phyloP scores from a whole-genome alignment of 2,797 vertebrate genomes.

The Sternotherus odoratus region DNA sequence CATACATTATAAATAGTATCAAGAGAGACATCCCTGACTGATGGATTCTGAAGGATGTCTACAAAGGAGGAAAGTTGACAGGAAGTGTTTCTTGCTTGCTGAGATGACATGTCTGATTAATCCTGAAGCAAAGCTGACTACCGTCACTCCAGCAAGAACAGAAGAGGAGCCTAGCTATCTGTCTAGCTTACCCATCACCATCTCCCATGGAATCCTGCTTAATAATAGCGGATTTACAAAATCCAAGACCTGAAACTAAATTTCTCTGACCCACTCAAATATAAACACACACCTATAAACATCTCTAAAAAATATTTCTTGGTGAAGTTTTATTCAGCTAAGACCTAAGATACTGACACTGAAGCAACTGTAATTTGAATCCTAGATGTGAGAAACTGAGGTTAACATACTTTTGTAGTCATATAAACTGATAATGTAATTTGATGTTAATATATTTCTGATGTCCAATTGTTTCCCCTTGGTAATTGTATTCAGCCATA shows the following conservation, averaged over 20 bases:
- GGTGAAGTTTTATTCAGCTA: conserved; percentile 22
- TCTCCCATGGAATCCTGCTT: neutral
- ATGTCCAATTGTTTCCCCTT: neutral
- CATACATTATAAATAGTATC: neutral
- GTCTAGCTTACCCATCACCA: neutral
- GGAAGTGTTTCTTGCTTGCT: neutral
- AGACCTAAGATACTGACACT: conserved; percentile 7
- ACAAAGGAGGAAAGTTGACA: neutral
- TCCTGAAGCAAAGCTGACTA: neutral
- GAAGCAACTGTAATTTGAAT: neutral
- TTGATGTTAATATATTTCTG: neutral
- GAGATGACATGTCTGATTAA: neutral
- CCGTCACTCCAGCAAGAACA: neutral
- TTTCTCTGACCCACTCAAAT: conserved; percentile 31
- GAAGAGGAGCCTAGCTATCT: neutral
- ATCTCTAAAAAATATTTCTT: conserved; percentile 27
- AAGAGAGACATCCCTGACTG: neutral
- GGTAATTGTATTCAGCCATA: neutral
- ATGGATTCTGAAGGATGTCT: neutral
- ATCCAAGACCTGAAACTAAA: conserved; percentile 9
- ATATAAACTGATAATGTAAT: neutral
- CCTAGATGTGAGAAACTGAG: neutral
- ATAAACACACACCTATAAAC: conserved; percentile 46
- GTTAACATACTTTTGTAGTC: neutral
- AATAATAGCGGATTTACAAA: conserved; percentile 17